Evolutionary conservation across 1,140 invertebrate genomes (phyloP).

Genomic region (Alviniconcha marisindica): DNA sequence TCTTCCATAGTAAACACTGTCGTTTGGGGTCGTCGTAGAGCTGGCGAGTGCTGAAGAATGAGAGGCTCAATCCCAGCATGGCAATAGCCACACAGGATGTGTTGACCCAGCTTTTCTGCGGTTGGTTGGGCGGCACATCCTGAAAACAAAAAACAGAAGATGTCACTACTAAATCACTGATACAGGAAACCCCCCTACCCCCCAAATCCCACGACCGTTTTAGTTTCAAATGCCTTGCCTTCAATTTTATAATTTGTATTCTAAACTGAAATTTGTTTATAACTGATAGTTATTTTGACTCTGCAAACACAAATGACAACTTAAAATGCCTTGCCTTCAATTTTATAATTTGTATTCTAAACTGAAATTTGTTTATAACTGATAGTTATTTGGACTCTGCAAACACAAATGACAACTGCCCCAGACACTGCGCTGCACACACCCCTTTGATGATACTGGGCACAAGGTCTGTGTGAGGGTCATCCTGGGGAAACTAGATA

Average conservation of each 20-base stretch:
- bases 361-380: not conserved
- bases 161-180: not conserved
- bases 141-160: not conserved
- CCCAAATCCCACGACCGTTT: not conserved
- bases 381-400: not conserved
- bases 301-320: not conserved
- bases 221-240: not conserved
- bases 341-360: not conserved
- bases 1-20: slow-evolving; percentile 21
- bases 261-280: not conserved
- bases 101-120: slow-evolving; percentile 19
- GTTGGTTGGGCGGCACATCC: not conserved
- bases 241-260: not conserved
- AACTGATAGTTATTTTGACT: not conserved
- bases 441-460: too few relatives aligned
- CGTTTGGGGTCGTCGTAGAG: slow-evolving; percentile 20
- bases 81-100: slow-evolving; percentile 5
- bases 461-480: too few relatives aligned
- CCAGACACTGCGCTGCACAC: too few relatives aligned
- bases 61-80: not conserved
- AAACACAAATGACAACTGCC: not conserved
- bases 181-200: too few relatives aligned
- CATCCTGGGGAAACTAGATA: too few relatives aligned
- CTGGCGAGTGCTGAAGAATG: slow-evolving; percentile 25
- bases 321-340: not conserved